phyloP scores from a whole-genome alignment of 2,113 vertebrate species.

The Pterocles gutturalis region DNA sequence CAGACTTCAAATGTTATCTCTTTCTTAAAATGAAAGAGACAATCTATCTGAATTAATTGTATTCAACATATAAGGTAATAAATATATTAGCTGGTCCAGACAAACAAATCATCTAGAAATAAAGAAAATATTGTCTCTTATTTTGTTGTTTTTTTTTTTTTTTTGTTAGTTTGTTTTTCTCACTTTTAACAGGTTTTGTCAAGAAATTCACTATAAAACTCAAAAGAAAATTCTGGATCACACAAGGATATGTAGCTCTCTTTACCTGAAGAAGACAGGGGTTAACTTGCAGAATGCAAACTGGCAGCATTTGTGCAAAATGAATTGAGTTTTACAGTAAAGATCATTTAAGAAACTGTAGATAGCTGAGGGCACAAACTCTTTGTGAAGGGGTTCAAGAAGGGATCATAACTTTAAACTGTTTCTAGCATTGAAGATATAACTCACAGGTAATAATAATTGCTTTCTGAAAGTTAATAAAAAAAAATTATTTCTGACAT shows the following conservation, averaged over 20 bases:
- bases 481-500: not conserved
- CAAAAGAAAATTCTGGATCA: not conserved
- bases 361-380: not conserved
- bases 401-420: not conserved
- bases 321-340: not conserved
- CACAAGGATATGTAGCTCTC: not conserved
- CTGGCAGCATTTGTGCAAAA: not conserved
- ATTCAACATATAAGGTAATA: not conserved
- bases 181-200: not conserved
- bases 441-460: not conserved
- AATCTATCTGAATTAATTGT: not conserved
- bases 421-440: not conserved
- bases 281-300: not conserved
- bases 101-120: not conserved
- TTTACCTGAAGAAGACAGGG: not conserved
- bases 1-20: not conserved
- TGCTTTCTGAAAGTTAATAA: not conserved
- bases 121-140: not conserved
- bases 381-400: not conserved
- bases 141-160: not conserved
- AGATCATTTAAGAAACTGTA: not conserved
- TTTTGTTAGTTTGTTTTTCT: too few relatives aligned
- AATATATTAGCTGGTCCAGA: not conserved
- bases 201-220: not conserved
- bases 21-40: not conserved